phyloP scores from a whole-genome alignment of 2,113 vertebrate species.

The Irena cyanogastra region DNA sequence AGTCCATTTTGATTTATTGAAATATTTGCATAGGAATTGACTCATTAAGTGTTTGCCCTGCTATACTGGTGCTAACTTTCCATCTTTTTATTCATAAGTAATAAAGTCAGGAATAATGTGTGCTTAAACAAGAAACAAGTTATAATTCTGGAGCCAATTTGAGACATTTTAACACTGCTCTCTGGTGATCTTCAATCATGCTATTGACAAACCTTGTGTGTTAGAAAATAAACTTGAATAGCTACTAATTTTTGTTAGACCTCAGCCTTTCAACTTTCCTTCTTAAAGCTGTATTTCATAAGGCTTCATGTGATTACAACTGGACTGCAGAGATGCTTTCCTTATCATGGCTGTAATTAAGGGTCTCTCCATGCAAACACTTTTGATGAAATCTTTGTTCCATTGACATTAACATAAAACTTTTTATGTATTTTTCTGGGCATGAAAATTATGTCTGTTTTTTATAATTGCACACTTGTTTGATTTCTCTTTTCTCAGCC shows the following conservation, averaged over 20 bases:
- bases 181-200: background rate
- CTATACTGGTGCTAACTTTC: background rate
- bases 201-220: background rate
- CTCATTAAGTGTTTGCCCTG: background rate
- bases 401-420: background rate
- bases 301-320: background rate
- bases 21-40: background rate
- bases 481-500: background rate
- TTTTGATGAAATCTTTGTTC: background rate
- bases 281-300: background rate
- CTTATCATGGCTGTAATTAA: background rate
- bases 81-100: fast-evolving
- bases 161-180: background rate
- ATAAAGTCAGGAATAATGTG: background rate
- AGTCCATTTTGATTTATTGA: background rate
- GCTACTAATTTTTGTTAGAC: background rate
- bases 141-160: background rate
- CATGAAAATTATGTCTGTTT: background rate
- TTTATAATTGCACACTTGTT: background rate
- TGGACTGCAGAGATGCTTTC: background rate
- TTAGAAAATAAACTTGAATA: background rate
- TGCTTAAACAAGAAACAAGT: background rate
- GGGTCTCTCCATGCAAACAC: background rate
- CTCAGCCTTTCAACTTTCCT: background rate
- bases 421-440: background rate